These are phyloP conservation scores for Sinosuthora webbiana DNA, from an alignment of 2,113 vertebrate species.

Conservation along the genomic window DNA sequence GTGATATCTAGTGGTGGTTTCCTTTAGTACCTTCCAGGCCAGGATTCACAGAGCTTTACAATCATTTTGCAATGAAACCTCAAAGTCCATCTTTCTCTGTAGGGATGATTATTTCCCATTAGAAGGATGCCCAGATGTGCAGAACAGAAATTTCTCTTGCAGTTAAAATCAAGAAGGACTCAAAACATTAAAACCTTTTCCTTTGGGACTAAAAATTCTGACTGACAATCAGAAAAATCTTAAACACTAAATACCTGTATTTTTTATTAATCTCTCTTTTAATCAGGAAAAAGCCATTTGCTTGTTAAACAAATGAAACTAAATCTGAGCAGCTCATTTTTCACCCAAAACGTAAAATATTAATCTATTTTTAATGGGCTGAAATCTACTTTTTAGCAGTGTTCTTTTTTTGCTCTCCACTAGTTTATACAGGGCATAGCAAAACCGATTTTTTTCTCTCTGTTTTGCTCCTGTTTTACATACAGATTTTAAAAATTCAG, in stretches of 20 bases:
- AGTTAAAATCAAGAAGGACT: not conserved
- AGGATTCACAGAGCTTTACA: not conserved
- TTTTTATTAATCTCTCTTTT: not conserved
- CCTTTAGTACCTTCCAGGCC: not conserved
- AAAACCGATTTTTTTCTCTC: not conserved
- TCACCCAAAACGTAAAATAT: not conserved
- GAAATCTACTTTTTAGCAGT: not conserved
- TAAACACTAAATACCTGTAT: not conserved
- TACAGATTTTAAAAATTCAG: not conserved
- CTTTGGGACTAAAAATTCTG: not conserved
- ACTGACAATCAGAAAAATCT: not conserved
- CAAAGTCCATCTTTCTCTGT: not conserved
- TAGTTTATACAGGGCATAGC: not conserved
- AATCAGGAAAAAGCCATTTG: not conserved
- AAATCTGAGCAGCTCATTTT: not conserved
- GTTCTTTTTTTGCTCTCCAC: not conserved
- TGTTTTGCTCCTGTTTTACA: not conserved
- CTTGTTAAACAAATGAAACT: not conserved
- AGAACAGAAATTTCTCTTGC: not conserved
- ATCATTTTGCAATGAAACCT: not conserved
- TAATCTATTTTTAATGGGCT: not conserved
- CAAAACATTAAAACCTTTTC: not conserved
- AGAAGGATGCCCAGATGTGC: not conserved
- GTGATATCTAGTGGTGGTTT: not conserved
- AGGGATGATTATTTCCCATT: not conserved